These are phyloP conservation scores for Stenoptilia bipunctidactyla DNA, from an alignment of 2,888 invertebrate genomes.

Conservation along the genomic window DNA sequence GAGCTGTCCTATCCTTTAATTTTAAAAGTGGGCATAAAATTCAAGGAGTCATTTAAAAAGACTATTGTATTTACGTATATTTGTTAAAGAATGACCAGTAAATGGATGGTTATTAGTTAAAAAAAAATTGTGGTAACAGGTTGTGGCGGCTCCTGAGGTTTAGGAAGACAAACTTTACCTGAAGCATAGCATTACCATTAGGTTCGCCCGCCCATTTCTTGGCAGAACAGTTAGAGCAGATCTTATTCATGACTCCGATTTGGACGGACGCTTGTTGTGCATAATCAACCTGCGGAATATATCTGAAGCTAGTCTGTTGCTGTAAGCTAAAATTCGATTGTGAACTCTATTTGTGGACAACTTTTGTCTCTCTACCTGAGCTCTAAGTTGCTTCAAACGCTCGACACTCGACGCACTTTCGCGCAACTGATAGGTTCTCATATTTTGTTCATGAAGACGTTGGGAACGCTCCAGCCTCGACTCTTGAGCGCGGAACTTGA, in stretches of 20 bases:
- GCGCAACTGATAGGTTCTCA: too few species aligned
- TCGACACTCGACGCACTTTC: conserved; percentile 3
- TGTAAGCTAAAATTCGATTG: conserved; percentile 16
- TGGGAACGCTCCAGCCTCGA: too few species aligned
- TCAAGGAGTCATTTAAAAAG: too few species aligned
- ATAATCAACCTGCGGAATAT: conserved; percentile 18
- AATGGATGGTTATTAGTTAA: too few species aligned
- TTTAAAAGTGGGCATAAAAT: too few species aligned
- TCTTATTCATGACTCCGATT: conserved; percentile 20
- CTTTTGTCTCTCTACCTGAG: conserved; percentile 14
- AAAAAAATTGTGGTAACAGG: too few species aligned
- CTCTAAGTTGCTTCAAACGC: conserved; percentile 8
- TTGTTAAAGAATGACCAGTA: too few species aligned
- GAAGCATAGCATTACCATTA: not conserved
- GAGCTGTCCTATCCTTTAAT: too few species aligned
- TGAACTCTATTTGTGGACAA: conserved; percentile 12
- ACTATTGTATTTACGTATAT: too few species aligned
- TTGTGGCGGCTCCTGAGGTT: too few species aligned
- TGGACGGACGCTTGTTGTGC: conserved; percentile 14
- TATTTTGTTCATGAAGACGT: too few species aligned
- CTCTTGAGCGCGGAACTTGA: too few species aligned
- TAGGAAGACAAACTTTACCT: not conserved
- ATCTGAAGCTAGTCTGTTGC: conserved; percentile 16
- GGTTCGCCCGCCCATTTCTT: conserved; percentile 10
- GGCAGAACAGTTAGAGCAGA: conserved; percentile 16